Conservation (phyloP, 2,888 invertebrate species). For the Theristus sp. region DNA sequence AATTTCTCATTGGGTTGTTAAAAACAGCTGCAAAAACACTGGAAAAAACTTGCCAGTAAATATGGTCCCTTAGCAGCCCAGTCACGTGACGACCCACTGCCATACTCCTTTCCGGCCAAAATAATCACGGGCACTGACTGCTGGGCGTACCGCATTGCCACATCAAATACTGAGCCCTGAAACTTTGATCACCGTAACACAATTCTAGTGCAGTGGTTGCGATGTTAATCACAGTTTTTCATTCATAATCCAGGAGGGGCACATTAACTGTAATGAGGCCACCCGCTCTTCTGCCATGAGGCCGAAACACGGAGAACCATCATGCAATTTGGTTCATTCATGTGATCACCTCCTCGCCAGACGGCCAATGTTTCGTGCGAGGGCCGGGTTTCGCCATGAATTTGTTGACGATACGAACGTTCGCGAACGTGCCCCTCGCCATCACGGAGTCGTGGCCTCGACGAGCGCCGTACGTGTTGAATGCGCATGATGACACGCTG, state of each 20-base stretch:
- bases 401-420: constrained; percentile 83
- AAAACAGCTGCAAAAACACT: no score
- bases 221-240: no score
- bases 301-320: no score
- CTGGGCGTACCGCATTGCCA: constrained; percentile 62
- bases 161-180: constrained; percentile 79
- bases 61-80: constrained; percentile 98
- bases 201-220: no score
- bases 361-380: constrained; percentile 64
- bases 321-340: no score
- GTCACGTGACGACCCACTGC: constrained; percentile 87
- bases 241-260: no score
- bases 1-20: no score
- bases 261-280: no score
- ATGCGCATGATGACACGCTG: constrained; percentile 71
- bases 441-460: constrained; percentile 93
- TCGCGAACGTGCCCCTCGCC: constrained; percentile 93
- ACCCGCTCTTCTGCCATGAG: no score
- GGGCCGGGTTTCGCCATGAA: constrained; percentile 57
- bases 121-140: constrained; percentile 60
- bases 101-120: constrained; percentile 88
- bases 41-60: constrained; percentile 44
- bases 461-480: constrained; percentile 92
- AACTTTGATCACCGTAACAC: constrained; percentile 8
- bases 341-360: constrained; percentile 63